Conservation (phyloP, 2,888 invertebrate species). For the Stenoptilia bipunctidactyla region DNA sequence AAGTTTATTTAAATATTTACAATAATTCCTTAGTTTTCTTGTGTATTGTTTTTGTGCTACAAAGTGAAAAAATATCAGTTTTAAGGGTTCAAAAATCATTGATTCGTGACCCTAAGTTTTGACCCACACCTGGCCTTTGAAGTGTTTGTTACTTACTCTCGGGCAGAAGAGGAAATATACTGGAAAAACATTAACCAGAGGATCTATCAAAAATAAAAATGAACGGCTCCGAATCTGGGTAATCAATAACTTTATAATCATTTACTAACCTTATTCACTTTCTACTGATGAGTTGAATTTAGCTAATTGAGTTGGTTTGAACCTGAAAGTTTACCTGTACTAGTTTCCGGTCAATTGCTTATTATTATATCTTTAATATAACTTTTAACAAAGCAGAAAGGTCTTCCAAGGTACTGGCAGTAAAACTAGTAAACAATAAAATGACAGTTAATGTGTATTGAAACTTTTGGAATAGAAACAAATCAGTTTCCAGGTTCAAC, state of each 20-base stretch:
- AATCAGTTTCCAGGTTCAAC: too few relatives aligned
- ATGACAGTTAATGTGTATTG: too few relatives aligned
- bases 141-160: neutral
- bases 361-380: too few relatives aligned
- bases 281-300: too few relatives aligned
- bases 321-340: too few relatives aligned
- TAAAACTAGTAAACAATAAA: too few relatives aligned
- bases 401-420: too few relatives aligned
- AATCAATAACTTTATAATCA: constrained; percentile 34
- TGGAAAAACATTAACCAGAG: neutral
- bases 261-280: neutral
- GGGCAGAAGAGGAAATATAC: neutral
- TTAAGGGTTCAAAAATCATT: constrained; percentile 26
- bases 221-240: constrained; percentile 87
- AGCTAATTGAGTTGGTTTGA: too few relatives aligned
- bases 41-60: neutral
- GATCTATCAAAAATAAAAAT: constrained; percentile 44
- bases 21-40: constrained; percentile 20
- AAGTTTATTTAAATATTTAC: constrained; percentile 36
- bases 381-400: too few relatives aligned
- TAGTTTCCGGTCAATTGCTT: too few relatives aligned
- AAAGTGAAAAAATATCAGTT: neutral
- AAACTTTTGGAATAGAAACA: too few relatives aligned
- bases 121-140: neutral
- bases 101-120: neutral